Percentiles rank a stretch among this genome's conserved stretches.
phyloP scores from a whole-genome alignment of 1,140 invertebrate species.

The Bombus superbus region DNA sequence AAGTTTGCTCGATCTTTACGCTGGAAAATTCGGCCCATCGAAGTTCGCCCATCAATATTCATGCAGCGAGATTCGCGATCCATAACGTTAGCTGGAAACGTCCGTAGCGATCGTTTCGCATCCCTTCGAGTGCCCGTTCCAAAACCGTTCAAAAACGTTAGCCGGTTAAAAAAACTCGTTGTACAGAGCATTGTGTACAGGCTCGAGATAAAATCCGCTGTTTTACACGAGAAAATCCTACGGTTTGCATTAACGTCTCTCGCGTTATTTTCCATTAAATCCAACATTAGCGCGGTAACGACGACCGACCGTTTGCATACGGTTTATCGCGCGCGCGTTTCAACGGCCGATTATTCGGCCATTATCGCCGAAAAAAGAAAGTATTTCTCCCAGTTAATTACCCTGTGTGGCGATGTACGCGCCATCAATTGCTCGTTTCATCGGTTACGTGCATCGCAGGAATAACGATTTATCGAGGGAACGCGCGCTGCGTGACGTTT shows the following conservation, averaged over 20 bases:
- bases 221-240: not conserved
- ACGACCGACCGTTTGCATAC: not conserved
- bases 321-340: not conserved
- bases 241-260: slow-evolving; percentile 18
- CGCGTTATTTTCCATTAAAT: slow-evolving; percentile 14
- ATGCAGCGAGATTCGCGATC: not conserved
- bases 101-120: not conserved
- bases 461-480: slow-evolving; percentile 59
- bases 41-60: slow-evolving; percentile 11
- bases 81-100: not conserved
- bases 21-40: not conserved
- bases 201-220: slow-evolving; percentile 12
- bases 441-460: slow-evolving; percentile 19
- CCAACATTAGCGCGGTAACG: slow-evolving; percentile 13
- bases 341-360: not conserved
- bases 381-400: not conserved
- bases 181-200: not conserved
- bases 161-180: not conserved
- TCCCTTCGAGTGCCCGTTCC: not conserved
- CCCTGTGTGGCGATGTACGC: not conserved
- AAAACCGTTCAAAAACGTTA: not conserved
- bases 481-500: slow-evolving; percentile 52
- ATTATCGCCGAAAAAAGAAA: not conserved
- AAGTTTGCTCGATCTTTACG: not conserved
- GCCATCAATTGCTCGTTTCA: slow-evolving; percentile 53